Evolutionary conservation across 2,888 invertebrate species (phyloP).

Genomic region (Patella caerulea): DNA sequence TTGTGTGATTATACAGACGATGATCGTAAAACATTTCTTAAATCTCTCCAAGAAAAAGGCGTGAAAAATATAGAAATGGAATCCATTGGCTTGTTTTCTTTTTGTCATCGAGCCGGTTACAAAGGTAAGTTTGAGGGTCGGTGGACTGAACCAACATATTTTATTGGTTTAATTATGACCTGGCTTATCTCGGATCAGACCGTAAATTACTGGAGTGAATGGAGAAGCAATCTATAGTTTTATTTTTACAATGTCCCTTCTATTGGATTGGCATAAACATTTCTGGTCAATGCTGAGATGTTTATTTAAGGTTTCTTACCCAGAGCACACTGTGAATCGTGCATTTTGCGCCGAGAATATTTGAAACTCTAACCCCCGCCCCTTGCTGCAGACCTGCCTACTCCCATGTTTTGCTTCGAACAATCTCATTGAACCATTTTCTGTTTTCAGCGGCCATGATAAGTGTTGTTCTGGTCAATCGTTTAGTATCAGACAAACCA

Average conservation of each 20-base stretch:
- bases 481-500: constrained; percentile 95
- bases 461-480: constrained; percentile 92
- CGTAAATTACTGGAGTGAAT: too few relatives aligned
- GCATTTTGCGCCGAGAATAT: not conserved
- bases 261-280: not conserved
- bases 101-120: constrained; percentile 93
- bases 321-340: not conserved
- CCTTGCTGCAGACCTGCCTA: not conserved
- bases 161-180: not conserved
- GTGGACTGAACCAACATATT: not conserved
- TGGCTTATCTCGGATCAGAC: too few relatives aligned
- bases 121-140: constrained; percentile 73
- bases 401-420: not conserved
- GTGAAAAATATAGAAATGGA: constrained; percentile 99
- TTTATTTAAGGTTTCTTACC: not conserved
- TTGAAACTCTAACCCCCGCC: not conserved
- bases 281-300: not conserved
- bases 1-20: constrained; percentile 92
- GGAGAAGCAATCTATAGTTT: too few relatives aligned
- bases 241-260: too few relatives aligned
- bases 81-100: constrained; percentile 90
- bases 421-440: not conserved
- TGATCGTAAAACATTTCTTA: constrained; percentile 91
- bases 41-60: constrained; percentile 76
- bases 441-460: constrained; percentile 82